Evolutionary conservation across 2,797 vertebrate species (phyloP).

Genomic region (Sebastes baramenuke): DNA sequence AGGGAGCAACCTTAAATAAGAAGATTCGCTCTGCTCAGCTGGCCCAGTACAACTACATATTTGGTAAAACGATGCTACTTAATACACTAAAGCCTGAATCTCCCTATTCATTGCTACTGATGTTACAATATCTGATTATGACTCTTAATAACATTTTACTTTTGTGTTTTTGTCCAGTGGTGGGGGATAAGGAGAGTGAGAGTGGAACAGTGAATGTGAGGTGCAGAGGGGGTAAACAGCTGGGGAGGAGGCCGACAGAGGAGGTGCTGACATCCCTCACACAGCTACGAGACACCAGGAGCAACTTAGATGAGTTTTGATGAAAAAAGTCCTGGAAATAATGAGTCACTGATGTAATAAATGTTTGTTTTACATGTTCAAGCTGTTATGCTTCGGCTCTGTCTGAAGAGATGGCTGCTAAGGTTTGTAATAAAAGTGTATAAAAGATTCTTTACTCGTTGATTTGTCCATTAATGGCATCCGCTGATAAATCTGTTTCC

Average conservation of each 20-base stretch:
- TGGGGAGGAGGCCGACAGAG: conserved; percentile 78
- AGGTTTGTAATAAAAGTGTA: conserved; percentile 69
- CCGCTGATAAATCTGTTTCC: neutral
- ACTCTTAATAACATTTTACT: neutral
- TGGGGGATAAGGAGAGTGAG: conserved; percentile 86
- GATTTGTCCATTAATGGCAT: conserved; percentile 16
- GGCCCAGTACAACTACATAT: conserved; percentile 92
- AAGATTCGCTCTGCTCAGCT: conserved; percentile 91
- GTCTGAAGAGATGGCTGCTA: neutral
- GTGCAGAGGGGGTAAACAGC: conserved; percentile 81
- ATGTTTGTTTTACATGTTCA: conserved; percentile 27
- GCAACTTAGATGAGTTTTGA: conserved; percentile 85
- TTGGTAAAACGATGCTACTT: conserved; percentile 81
- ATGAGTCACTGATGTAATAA: conserved; percentile 27
- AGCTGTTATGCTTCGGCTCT: conserved; percentile 12
- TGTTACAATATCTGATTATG: conserved; percentile 1
- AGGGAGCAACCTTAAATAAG: conserved; percentile 85
- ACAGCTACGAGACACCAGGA: conserved; percentile 77
- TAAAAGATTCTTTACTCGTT: neutral
- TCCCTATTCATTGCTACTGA: neutral
- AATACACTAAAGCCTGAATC: neutral
- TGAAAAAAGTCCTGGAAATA: neutral
- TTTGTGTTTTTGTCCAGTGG: conserved; percentile 75
- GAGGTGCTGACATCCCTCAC: conserved; percentile 79
- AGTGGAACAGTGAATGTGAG: conserved; percentile 84